Evolutionary conservation across 2,113 vertebrate species (phyloP), one percentile per base, ranked within the genome.

Genomic region (Pseudorectes ferrugineus): DNA sequence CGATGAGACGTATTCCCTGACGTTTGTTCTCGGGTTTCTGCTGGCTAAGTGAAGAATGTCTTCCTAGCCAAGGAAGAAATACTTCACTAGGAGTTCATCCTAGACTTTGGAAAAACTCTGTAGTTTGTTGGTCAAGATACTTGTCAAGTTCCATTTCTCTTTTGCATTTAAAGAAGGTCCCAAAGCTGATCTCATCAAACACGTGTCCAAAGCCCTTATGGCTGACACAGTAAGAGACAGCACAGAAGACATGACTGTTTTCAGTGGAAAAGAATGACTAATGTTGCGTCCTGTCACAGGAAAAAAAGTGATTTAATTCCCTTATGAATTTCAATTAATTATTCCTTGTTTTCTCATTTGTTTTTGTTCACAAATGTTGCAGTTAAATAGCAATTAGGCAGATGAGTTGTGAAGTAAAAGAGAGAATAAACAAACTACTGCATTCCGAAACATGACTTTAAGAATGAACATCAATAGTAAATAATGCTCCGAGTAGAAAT

Each of bases 231-330:
- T 63, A 63, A 91, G 40, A 94, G 68, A 13, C 51, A 75, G 66
- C 31, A 79, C 19, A 59, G 73, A 82, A 92, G 77, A 65, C 52
- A 3, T 51, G 52, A 55, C 24, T 52, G 48, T 40, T 92, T 72
- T 65, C 26, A 82, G 70, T 85, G 89, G 85, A 75, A 95, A 96
- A 93, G 23, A 20, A 52, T 96, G 89, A 95, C 52, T 96, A 89
- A 94, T 72, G 10, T 21, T 84, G 43, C 3, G 2, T 23, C 12
- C 36, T 61, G 23, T 52, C 88, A 57, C 17, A 78, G 66, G 61
- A 71, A 90, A 85, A 80, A 21, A 57, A 20, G 5, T 10, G n/a
- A 85, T 91, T 86, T 95, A 62, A 83, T 77, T 63, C 84, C 40
- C 52, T 48, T 35, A 40, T 51, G 73, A 75, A 81, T 92, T 86